Conservation (phyloP, 1,140 invertebrate genomes). For the Magallana angulata region DNA sequence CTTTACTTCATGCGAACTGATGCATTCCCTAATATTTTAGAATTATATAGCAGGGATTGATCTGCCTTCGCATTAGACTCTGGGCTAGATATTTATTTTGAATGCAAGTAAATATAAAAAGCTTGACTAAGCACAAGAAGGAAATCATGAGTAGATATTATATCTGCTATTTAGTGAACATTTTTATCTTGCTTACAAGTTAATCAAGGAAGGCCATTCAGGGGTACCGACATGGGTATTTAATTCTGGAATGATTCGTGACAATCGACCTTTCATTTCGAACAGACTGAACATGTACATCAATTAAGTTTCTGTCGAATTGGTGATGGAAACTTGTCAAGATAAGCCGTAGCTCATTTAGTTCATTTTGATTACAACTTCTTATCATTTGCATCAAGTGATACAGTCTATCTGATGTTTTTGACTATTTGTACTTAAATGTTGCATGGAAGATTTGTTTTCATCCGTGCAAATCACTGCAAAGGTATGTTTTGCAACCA, state of each 20-base stretch:
- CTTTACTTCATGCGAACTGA: background rate
- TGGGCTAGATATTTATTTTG: slow-evolving; percentile 20
- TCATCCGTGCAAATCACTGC: too few species aligned
- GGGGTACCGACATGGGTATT: background rate
- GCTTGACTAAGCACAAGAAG: background rate
- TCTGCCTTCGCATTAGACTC: background rate
- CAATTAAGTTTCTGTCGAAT: background rate
- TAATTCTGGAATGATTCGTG: background rate
- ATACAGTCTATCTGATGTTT: too few species aligned
- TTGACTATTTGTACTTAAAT: too few species aligned
- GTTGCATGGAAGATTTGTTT: too few species aligned
- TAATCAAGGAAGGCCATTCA: background rate
- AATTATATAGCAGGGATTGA: background rate
- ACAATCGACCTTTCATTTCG: background rate
- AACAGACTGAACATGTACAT: background rate
- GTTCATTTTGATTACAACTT: too few species aligned
- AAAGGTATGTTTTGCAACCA: too few species aligned
- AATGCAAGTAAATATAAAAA: slow-evolving; percentile 5
- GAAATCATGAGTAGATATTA: slow-evolving; percentile 11
- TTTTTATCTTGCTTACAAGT: background rate
- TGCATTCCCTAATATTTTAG: background rate
- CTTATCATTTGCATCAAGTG: too few species aligned
- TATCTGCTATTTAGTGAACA: background rate
- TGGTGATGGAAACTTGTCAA: slow-evolving; percentile 8
- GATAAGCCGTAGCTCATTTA: background rate